Percentiles rank a stretch among this genome's conserved stretches.
Evolutionary conservation across 1,140 invertebrate genomes (phyloP).

Genomic region (Heliconius hewitsoni): DNA sequence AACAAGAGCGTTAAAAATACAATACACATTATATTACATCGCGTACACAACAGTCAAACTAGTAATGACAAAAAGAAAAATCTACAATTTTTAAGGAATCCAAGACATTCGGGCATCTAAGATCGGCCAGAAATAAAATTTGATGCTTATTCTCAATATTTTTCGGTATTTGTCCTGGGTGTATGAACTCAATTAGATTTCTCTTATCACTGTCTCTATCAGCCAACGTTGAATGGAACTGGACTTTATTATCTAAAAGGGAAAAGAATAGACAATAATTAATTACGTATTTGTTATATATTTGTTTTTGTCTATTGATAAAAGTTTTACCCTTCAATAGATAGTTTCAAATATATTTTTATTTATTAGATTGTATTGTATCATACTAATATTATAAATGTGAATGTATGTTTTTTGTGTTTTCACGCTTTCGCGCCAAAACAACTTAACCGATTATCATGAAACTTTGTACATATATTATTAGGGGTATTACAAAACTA

Average conservation of each 20-base stretch:
- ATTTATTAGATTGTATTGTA: too few relatives aligned
- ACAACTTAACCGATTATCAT: too few relatives aligned
- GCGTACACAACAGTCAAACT: too few relatives aligned
- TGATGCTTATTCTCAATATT: constrained; percentile 45
- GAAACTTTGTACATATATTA: too few relatives aligned
- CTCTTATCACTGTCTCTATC: constrained; percentile 34
- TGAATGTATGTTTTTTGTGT: too few relatives aligned
- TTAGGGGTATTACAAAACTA: too few relatives aligned
- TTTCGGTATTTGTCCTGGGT: constrained; percentile 28
- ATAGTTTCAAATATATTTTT: too few relatives aligned
- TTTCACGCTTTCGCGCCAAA: too few relatives aligned
- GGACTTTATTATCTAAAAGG: constrained; percentile 45
- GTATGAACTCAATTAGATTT: constrained; percentile 40
- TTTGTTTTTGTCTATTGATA: not conserved
- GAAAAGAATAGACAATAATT: not conserved
- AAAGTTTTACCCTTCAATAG: not conserved
- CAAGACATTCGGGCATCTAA: constrained; percentile 47
- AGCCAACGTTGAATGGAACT: constrained; percentile 39
- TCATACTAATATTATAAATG: too few relatives aligned
- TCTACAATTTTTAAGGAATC: constrained; percentile 21
- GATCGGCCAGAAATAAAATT: constrained; percentile 52
- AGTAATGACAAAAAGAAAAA: not conserved
- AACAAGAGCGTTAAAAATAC: too few relatives aligned
- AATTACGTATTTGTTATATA: not conserved
- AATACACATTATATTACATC: too few relatives aligned